Conservation (phyloP, 1,140 invertebrate species). For the Drosophila watanabei region DNA sequence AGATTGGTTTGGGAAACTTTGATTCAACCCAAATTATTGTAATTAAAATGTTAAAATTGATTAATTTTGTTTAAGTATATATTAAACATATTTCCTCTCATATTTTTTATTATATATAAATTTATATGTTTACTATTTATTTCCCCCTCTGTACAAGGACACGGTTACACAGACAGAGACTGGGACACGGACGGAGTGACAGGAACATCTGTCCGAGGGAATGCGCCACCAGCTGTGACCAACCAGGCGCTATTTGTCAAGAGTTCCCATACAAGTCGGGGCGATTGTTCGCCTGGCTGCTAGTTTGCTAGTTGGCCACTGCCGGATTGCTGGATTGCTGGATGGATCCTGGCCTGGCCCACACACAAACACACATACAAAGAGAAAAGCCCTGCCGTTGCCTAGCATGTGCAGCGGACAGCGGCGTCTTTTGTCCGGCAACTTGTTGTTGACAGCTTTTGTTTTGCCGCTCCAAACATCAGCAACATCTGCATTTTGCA, state of each 20-base stretch:
- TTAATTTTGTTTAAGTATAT: not conserved
- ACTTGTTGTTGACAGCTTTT: constrained; percentile 80
- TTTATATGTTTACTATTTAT: not conserved
- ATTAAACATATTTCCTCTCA: not conserved
- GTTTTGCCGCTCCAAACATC: constrained; percentile 58
- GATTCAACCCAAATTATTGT: too few relatives aligned
- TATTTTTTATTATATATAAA: not conserved
- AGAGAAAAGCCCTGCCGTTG: constrained; percentile 18
- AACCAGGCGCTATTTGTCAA: constrained; percentile 80
- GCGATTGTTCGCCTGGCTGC: constrained; percentile 64
- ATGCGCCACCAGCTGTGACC: constrained; percentile 71
- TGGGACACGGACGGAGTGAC: constrained; percentile 34
- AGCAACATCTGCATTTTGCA: constrained; percentile 58
- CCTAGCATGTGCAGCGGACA: constrained; percentile 61
- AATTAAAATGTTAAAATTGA: not conserved
- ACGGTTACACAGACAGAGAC: constrained; percentile 18
- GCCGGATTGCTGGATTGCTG: constrained; percentile 36
- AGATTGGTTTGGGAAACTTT: too few relatives aligned
- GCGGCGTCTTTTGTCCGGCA: constrained; percentile 71
- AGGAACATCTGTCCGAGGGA: constrained; percentile 61
- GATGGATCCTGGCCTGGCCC: constrained; percentile 22
- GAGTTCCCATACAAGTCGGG: constrained; percentile 58
- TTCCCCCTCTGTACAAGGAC: constrained; percentile 5
- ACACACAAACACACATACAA: constrained; percentile 32
- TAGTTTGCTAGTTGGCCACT: constrained; percentile 52